phyloP scores from a whole-genome alignment of 2,888 invertebrate species.

The Cheilosia grossa region DNA sequence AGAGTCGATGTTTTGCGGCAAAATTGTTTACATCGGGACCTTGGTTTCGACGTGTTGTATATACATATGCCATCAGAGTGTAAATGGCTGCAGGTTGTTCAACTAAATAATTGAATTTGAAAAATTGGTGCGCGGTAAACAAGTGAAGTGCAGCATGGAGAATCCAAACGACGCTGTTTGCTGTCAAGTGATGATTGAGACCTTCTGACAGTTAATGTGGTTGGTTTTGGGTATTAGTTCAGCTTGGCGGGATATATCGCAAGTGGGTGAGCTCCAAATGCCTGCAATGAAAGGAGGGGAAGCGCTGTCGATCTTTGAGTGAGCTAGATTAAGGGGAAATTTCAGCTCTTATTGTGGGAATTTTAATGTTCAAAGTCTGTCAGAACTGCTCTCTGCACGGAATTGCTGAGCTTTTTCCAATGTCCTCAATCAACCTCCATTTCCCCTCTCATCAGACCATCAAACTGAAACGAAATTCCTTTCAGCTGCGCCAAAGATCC shows the following conservation, averaged over 20 bases:
- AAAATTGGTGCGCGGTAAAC: conserved; percentile 8
- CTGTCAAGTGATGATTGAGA: conserved; percentile 28
- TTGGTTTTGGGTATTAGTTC: neutral
- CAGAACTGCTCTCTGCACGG: neutral
- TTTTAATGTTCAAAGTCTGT: neutral
- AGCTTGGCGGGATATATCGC: neutral
- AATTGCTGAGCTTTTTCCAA: no score
- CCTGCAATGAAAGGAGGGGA: neutral
- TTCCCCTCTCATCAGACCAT: neutral
- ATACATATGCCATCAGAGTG: conserved; percentile 16
- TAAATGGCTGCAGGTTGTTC: conserved; percentile 53
- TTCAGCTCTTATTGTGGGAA: neutral
- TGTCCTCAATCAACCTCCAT: neutral
- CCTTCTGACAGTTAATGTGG: neutral
- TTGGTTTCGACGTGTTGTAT: conserved; percentile 26
- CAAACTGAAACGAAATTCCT: conserved; percentile 16
- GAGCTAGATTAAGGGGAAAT: no score
- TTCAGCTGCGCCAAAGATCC: conserved; percentile 5
- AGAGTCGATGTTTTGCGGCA: conserved; percentile 47
- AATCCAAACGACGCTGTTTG: conserved; percentile 14
- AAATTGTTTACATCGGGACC: conserved; percentile 59
- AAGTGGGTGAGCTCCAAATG: conserved; percentile 4
- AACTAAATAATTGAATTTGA: conserved; percentile 34
- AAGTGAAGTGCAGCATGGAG: conserved; percentile 5
- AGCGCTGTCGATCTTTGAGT: no score